Base-by-base conservation (phyloP, 2,888 invertebrate genomes). In the Graphium colonna region DNA sequence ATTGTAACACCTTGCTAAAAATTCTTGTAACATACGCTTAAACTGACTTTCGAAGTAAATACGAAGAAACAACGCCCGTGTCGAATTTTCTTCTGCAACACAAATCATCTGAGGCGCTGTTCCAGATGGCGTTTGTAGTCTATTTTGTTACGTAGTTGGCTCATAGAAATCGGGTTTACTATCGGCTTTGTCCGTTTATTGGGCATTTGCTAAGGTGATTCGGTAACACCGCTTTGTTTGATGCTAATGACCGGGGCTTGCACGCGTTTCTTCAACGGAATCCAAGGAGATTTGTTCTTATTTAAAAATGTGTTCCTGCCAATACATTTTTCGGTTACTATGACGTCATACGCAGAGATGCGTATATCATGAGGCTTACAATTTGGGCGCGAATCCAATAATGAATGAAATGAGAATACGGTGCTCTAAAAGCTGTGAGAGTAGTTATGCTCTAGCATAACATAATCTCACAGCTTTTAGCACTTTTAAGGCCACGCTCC, bases 121-220 rank as follows among this genome's bases (percentile, higher is more conserved):
- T 46, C 40, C 45, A 31, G 31, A 33, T 31, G 18, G 45, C n/a
- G 31, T 21, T 21, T 1, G 9, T 41, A n/a, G 26, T 16, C 40
- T 33, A 39, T 44, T 44, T 46, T 36, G 41, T 31, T 42, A n/a
- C 40, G 17, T 28, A 26, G 40, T 48, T 36, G 2, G 13, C n/a
- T 48, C 39, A 28, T 41, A 17, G 40, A 26, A 52, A 42, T 41
- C 16, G 36, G 52, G 52, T 52, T 52, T 52, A 52, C 41, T 52
- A 9, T 47, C 41, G 33, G n/a, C 17, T 38, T 46, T 41, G 52
- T 47, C 12, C 3, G 47, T 52, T 52, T 52, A 52, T 36, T 41
- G 46, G 42, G 36, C 40, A 52, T 52, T 45, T 51, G 31, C 40
- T 33, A 10, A 10, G 15, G 31, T 33, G n/a, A 41, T 52, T 52